Evolutionary conservation across 2,797 vertebrate species (phyloP).

Genomic region (Microchirus variegatus): DNA sequence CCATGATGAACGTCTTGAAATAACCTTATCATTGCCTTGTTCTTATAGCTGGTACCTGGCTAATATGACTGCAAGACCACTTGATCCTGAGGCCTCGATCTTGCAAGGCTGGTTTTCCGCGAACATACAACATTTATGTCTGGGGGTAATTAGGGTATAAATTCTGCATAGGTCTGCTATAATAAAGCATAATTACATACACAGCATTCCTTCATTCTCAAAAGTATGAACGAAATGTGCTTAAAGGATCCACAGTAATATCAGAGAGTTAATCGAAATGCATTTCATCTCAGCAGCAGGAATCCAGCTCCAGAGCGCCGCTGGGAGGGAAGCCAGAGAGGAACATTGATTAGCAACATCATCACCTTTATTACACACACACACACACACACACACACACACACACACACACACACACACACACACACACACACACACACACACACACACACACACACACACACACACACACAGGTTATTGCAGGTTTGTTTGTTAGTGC

Average conservation of each 20-base stretch:
- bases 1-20: no score
- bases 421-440: slow-evolving; percentile 19
- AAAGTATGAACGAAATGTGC: no score
- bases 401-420: not conserved
- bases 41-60: no score
- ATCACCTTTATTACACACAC: slow-evolving; percentile 40
- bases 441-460: slow-evolving; percentile 6
- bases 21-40: no score
- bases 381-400: slow-evolving; percentile 11
- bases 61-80: no score
- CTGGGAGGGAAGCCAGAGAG: slow-evolving; percentile 41
- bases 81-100: no score
- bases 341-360: slow-evolving; percentile 58
- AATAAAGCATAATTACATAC: no score
- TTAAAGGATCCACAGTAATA: slow-evolving; percentile 23
- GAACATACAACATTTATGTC: no score
- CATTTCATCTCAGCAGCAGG: slow-evolving; percentile 32
- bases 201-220: no score
- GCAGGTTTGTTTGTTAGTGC: slow-evolving; percentile 20
- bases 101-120: no score
- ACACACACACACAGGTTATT: slow-evolving; percentile 28
- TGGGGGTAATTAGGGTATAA: no score
- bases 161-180: no score
- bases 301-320: slow-evolving; percentile 17
- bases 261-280: not conserved